Evolutionary conservation across 2,113 vertebrate genomes (phyloP), one percentile per base, ranked within the genome.

Genomic region (Sphaerodactylus townsendi): DNA sequence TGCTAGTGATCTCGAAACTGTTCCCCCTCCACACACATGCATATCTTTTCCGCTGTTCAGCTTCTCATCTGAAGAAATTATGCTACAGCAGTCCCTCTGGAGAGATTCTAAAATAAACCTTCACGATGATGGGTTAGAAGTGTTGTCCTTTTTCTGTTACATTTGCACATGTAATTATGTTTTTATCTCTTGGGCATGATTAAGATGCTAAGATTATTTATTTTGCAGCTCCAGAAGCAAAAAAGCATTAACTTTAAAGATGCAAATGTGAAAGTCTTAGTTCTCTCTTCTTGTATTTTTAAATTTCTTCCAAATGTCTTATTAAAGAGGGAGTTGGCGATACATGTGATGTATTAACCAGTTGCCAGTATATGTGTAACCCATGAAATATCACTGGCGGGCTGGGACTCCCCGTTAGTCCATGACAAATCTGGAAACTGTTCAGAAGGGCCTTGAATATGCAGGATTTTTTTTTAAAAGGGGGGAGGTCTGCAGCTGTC

Each of bases 1-100:
- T 92, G 81, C 25, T 87, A 90, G 91, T 80, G 82, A 80, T 90
- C 86, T 87, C 81, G 85, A 30, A 76, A 65, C 66, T 68, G 37
- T 88, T 78, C 0, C 3, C 81, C 8, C 41, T 25, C 37, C 25
- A n/a, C n/a, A n/a, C n/a, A n/a, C 9, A 13, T 14, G 10, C 10
- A 41, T 56, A 19, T 25, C 33, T 85, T 74, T 73, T 72, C 23
- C 9, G 59, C 59, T 62, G 25, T 72, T 30, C 6, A 39, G 4
- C 25, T 44, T 81, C 48, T 74, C 10, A 25, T 87, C 50, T 50
- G 30, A 72, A n/a, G 28, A 65, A 21, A 50, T 4, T 17, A 76
- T 50, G 28, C 64, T 15, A 13, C 11, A 25, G 41, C 37, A 5
- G 2, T 77, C 56, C 37, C 78, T 59, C 17, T 39, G 25, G 39